Evolutionary conservation across 1,140 invertebrate genomes (phyloP).

Genomic region (Thaumetopoea pityocampa): DNA sequence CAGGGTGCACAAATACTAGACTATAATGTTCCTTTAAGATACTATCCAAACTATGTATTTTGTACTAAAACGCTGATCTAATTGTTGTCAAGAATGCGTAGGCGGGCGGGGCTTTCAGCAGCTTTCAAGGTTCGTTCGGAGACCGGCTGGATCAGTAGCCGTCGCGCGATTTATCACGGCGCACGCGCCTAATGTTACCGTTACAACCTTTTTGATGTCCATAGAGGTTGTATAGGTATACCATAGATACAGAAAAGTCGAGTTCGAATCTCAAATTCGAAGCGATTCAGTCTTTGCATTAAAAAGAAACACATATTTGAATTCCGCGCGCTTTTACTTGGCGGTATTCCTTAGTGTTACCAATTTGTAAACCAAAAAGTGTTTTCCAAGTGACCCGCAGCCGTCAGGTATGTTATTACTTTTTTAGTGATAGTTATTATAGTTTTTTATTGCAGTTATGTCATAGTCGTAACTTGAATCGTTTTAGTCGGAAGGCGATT

Average conservation of each 20-base stretch:
- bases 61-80: conserved; percentile 28
- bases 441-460: no score
- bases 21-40: no score
- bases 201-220: conserved; percentile 34
- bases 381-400: conserved; percentile 6
- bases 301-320: conserved; percentile 25
- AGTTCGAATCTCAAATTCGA: conserved; percentile 32
- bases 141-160: conserved; percentile 33
- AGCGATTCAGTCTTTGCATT: conserved; percentile 22
- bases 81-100: conserved; percentile 36
- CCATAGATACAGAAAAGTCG: conserved; percentile 26
- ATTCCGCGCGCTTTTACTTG: conserved; percentile 47
- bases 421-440: no score
- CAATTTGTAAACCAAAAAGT: conserved; percentile 19
- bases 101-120: conserved; percentile 47
- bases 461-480: no score
- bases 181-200: conserved; percentile 53
- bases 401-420: conserved; percentile 1
- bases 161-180: conserved; percentile 35
- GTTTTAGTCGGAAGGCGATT: no score
- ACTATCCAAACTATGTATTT: no score
- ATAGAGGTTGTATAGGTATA: conserved; percentile 46
- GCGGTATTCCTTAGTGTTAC: conserved; percentile 47
- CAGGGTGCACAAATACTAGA: no score
- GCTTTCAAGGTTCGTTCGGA: conserved; percentile 55